Evolutionary conservation across 1,140 invertebrate species (phyloP), one percentile per base, ranked within the genome.

Genomic region (Telenomus remus): DNA sequence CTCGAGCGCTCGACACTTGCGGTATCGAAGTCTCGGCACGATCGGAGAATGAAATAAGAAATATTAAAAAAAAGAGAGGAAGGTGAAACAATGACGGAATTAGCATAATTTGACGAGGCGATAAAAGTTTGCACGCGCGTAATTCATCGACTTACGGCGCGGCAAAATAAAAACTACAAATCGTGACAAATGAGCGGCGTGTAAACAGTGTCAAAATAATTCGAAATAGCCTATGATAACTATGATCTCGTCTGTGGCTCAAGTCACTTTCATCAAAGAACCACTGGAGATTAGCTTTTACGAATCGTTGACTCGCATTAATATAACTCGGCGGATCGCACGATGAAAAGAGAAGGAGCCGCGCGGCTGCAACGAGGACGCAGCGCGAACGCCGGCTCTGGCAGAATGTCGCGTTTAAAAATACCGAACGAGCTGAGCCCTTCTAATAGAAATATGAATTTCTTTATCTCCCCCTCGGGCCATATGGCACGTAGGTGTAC

Each of bases 381-480:
- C 48, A 16, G 39, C 48, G 43, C 11, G 6, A 53, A 13, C 4
- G 15, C 44, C 12, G 56, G 47, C 54, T 73, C 69, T 78, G 75
- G 69, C 69, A 69, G 66, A 77, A 68, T 77, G 75, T 77, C 75
- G 75, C 64, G 75, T 79, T 79, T 81, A 79, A 82, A 82, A 82
- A 82, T 82, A 82, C 56, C 79, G 37, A 59, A 35, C 53, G 35
- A 54, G 46, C 75, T 59, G 63, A 81, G 81, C 82, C 82, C 84
- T 84, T 84, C 80, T 75, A 80, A 81, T 85, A 81, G 79, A 85
- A 85, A 85, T 86, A 85, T 85, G 83, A 82, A 75, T 82, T 80
- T 78, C 70, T 82, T 81, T 82, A 80, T 82, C 80, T 82, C 66
- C 76, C 66, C 69, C 75, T 60, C 56, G 60, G 72, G 73, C 80